Conservation (phyloP, 2,797 vertebrate genomes). For the Chiloscyllium punctatum region DNA sequence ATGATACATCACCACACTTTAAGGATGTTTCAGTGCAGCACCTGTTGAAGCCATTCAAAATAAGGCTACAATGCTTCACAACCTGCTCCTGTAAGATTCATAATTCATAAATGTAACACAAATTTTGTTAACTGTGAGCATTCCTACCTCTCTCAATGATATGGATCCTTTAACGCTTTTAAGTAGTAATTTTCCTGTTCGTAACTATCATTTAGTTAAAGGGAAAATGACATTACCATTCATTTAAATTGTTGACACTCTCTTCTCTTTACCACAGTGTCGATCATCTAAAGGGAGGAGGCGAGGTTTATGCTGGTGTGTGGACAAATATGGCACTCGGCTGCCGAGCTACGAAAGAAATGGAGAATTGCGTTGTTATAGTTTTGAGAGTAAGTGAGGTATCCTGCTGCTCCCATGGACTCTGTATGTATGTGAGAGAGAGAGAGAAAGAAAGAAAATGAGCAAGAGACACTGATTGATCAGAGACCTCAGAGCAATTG, state of each 20-base stretch:
- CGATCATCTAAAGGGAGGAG: conserved; percentile 87
- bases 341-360: conserved; percentile 74
- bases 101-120: not conserved
- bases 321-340: conserved; percentile 89
- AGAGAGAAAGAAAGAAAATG: conserved; percentile 34
- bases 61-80: not conserved
- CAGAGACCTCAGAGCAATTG: conserved; percentile 55
- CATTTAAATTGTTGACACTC: not conserved
- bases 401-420: conserved; percentile 42
- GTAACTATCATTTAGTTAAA: not conserved
- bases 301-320: conserved; percentile 91
- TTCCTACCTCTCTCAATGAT: not conserved
- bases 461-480: conserved; percentile 41
- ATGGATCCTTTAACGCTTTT: not conserved
- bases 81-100: not conserved
- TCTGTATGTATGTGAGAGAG: conserved; percentile 40
- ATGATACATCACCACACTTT: not conserved
- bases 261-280: conserved; percentile 60
- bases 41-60: not conserved
- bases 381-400: conserved; percentile 60
- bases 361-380: conserved; percentile 74
- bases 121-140: not conserved
- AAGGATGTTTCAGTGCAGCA: not conserved
- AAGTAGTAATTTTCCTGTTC: not conserved
- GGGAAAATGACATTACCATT: not conserved